Evolutionary conservation across 2,888 invertebrate genomes (phyloP).

Genomic region (Orthonychiurus folsomi): DNA sequence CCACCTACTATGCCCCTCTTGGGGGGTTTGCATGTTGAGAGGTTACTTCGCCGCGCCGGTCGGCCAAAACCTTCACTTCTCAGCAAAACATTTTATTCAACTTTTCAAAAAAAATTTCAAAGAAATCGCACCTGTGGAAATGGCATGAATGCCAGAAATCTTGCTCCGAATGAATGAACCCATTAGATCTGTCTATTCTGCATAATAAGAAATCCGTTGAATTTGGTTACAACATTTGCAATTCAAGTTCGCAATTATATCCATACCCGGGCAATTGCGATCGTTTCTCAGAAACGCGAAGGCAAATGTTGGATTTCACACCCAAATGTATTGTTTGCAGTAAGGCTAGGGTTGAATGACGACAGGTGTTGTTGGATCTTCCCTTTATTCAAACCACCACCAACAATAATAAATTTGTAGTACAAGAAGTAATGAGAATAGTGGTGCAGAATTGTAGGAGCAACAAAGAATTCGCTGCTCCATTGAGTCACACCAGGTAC

Average conservation of each 20-base stretch:
- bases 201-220: no score
- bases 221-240: no score
- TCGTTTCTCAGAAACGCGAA: neutral
- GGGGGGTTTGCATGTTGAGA: neutral
- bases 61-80: neutral
- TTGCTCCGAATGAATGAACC: no score
- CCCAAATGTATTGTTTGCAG: neutral
- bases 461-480: neutral
- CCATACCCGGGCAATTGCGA: no score
- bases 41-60: no score
- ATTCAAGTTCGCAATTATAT: no score
- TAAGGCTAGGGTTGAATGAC: neutral
- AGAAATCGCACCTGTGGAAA: no score
- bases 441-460: neutral
- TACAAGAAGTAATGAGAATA: neutral
- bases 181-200: no score
- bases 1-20: constrained; percentile 1
- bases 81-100: neutral
- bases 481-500: neutral
- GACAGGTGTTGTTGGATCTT: neutral
- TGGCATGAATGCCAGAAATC: no score
- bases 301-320: neutral
- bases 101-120: no score
- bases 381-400: neutral
- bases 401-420: neutral